A percentile compares a stretch with the other conserved stretches of the same genome.
These are phyloP conservation scores for Alentia gelatinosa DNA, from an alignment of 2,888 invertebrate species.

Conservation along the genomic window DNA sequence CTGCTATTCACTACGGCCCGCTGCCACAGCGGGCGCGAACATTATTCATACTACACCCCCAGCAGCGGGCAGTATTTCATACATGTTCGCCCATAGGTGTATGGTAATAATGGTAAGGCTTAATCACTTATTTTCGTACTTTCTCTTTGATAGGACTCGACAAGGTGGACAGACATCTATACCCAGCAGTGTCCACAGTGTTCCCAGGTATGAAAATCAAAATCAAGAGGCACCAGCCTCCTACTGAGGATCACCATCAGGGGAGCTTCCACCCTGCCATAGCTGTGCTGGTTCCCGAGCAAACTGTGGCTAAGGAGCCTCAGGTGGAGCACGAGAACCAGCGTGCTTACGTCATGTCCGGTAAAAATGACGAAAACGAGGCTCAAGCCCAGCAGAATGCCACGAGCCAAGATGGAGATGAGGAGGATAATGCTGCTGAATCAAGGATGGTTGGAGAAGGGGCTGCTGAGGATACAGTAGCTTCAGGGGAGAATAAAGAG, in stretches of 20 bases:
- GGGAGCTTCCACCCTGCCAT: background rate
- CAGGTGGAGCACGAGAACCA: background rate
- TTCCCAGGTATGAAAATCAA: background rate
- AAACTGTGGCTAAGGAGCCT: background rate
- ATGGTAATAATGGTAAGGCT: too few species aligned
- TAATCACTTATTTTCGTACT: too few species aligned
- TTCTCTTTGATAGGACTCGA: background rate
- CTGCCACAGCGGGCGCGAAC: too few species aligned
- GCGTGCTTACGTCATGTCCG: background rate
- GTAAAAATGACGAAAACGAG: background rate
- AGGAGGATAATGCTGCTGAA: background rate
- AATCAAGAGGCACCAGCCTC: background rate
- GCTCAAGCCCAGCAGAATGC: background rate
- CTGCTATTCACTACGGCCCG: too few species aligned
- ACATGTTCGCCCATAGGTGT: too few species aligned
- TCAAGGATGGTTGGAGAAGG: background rate
- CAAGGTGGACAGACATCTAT: background rate
- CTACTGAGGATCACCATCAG: background rate
- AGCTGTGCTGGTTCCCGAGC: background rate
- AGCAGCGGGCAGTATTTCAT: too few species aligned
- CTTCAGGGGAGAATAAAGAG: background rate
- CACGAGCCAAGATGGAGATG: too few species aligned
- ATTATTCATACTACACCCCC: too few species aligned
- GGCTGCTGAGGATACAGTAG: background rate
- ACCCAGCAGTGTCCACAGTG: background rate